Conservation (phyloP, 2,797 vertebrate genomes). For the Callimico goeldii region DNA sequence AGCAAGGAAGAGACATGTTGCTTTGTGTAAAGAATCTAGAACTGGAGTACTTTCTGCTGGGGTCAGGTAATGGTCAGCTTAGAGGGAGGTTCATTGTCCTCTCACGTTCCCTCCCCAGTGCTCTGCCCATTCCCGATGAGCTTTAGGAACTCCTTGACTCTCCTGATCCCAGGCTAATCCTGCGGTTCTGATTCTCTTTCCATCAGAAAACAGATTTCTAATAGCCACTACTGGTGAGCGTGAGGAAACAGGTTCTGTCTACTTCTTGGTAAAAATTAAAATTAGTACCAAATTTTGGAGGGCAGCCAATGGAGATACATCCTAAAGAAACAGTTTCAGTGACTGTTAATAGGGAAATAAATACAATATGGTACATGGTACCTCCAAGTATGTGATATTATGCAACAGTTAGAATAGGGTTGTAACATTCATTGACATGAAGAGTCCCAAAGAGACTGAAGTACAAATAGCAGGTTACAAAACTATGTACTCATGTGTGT, state of each 20-base stretch:
- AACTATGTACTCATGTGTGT: neutral
- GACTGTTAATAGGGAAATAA: neutral
- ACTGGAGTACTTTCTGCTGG: neutral
- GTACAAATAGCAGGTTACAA: neutral
- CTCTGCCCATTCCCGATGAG: neutral
- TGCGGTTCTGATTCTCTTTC: neutral
- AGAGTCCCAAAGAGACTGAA: neutral
- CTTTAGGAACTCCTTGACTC: no score
- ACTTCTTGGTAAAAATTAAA: neutral
- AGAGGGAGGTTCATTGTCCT: neutral
- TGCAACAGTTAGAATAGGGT: neutral
- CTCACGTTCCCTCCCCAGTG: neutral
- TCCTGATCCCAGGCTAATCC: neutral
- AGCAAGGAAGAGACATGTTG: neutral
- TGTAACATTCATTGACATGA: neutral
- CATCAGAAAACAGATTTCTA: neutral
- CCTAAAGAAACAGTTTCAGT: neutral
- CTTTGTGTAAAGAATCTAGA: neutral
- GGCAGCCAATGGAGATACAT: neutral
- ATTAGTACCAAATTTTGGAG: neutral
- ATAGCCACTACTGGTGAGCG: neutral
- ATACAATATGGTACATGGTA: neutral
- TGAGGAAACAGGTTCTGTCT: neutral
- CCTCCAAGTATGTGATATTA: neutral
- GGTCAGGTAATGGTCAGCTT: no score